Conservation (phyloP, 2,888 invertebrate genomes). For the Mythimna lalbum region DNA sequence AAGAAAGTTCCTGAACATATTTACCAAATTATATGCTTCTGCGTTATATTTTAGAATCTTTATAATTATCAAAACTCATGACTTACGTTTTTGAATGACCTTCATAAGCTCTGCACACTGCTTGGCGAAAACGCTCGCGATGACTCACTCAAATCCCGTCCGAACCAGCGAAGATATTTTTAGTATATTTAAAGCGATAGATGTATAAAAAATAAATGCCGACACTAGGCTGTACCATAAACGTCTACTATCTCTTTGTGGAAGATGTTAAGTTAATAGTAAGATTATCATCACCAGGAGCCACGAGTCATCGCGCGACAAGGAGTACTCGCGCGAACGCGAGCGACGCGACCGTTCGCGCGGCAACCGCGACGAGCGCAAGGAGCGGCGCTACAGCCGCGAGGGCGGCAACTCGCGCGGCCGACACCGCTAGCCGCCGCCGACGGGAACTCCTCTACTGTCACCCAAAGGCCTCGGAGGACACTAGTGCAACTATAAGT, state of each 20-base stretch:
- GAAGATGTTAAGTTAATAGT: conserved; percentile 20
- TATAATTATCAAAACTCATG: not conserved
- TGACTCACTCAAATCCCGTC: not conserved
- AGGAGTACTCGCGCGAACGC: conserved; percentile 82
- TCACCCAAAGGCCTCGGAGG: conserved; percentile 13
- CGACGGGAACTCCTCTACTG: conserved; percentile 1
- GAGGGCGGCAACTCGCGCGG: conserved; percentile 79
- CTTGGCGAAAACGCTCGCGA: conserved; percentile 24
- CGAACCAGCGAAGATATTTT: conserved; percentile 1
- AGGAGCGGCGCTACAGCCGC: conserved; percentile 86
- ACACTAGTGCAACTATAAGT: conserved; percentile 28
- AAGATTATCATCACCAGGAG: conserved; percentile 41
- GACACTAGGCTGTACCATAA: not conserved
- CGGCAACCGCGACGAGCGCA: conserved; percentile 78
- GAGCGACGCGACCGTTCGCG: conserved; percentile 82
- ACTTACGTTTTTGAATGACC: not conserved
- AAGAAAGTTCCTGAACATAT: conserved; percentile 8
- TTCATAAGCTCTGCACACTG: conserved; percentile 9
- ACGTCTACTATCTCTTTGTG: not conserved
- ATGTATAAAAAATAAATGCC: not conserved
- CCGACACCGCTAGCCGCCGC: conserved; percentile 78
- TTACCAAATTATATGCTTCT: conserved; percentile 1
- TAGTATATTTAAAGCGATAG: not conserved
- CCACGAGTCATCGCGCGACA: conserved; percentile 73
- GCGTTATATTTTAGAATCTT: conserved; percentile 12